These are phyloP conservation scores for Geococcyx californianus DNA, from an alignment of 2,113 vertebrate genomes.

Conservation along the genomic window DNA sequence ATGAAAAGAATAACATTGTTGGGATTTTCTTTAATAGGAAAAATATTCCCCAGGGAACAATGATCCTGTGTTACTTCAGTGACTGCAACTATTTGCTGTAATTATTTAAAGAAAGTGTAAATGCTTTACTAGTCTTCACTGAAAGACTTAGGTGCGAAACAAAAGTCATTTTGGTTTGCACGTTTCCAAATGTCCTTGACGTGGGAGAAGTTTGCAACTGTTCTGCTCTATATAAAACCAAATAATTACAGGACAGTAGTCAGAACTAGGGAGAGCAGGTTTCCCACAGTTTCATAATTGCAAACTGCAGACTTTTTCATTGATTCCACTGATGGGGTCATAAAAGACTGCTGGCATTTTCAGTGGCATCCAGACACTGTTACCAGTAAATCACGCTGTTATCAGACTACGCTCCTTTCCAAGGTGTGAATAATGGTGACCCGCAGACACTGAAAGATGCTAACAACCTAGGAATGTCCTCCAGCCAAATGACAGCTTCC, in stretches of 20 bases:
- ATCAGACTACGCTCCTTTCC: neutral
- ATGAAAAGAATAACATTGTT: neutral
- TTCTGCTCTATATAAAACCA: neutral
- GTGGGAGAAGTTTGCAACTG: neutral
- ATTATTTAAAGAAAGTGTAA: neutral
- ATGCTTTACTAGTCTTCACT: neutral
- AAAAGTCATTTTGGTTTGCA: neutral
- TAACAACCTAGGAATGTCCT: neutral
- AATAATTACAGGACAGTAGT: neutral
- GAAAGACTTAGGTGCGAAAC: neutral
- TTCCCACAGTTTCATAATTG: neutral
- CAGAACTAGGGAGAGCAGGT: neutral
- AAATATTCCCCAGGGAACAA: neutral
- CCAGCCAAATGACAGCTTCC: neutral
- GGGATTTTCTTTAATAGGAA: neutral
- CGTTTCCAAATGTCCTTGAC: neutral
- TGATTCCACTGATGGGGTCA: neutral
- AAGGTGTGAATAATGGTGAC: neutral
- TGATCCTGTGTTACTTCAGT: neutral
- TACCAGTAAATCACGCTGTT: neutral
- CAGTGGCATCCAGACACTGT: neutral
- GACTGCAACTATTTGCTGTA: neutral
- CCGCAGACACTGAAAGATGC: neutral
- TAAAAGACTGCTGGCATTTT: neutral
- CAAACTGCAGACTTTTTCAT: neutral